Base-by-base conservation (phyloP, 1,140 invertebrate genomes). In the Myzus persicae region DNA sequence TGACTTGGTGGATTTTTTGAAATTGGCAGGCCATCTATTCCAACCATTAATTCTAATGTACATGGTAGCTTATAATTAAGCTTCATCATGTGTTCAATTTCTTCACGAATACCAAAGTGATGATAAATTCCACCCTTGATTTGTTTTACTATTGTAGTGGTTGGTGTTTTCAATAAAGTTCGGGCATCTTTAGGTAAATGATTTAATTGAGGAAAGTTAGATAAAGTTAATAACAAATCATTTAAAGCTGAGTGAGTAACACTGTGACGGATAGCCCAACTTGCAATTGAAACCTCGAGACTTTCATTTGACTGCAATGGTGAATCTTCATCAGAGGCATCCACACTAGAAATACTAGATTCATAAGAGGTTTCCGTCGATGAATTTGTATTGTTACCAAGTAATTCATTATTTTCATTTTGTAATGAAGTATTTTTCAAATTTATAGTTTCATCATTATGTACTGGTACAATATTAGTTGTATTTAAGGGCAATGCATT, bases 61-160 rank as follows among this genome's bases (percentile, higher is more conserved):
- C 11, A 14, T 44, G 84, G 84, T 6, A 87, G 31, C 24, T 87
- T 87, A 44, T 44, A 44, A 2, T 87, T 87, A 31, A 46, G 44
- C 7, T 87, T 31, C 24, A 44, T 87, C 36, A 82, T 40, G 31
- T 46, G 44, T 87, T 87, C n/a, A 31, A 87, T 46, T 46, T 87
- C 84, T 87, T 87, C 20, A 9, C 11, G 1, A 44, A 87, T 46
- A 44, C 84, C 84, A 44, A 87, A 87, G 44, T 87, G 44, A 87
- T 87, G 26, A 87, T 87, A 87, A 46, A 87, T 87, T 42, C 84
- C 84, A 87, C 44, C 42, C 40, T 46, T 87, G 40, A 87, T 87
- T 31, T 24, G 7, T 46, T 87, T 87, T 44, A 44, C 84, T 44
- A n/a, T n/a, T 42, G 26, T 87, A n/a, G 42, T 87, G 8, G 40